Percentiles rank a stretch among this genome's conserved stretches.
Conservation (phyloP, 2,888 invertebrate species). For the Lamellibrachia satsuma region DNA sequence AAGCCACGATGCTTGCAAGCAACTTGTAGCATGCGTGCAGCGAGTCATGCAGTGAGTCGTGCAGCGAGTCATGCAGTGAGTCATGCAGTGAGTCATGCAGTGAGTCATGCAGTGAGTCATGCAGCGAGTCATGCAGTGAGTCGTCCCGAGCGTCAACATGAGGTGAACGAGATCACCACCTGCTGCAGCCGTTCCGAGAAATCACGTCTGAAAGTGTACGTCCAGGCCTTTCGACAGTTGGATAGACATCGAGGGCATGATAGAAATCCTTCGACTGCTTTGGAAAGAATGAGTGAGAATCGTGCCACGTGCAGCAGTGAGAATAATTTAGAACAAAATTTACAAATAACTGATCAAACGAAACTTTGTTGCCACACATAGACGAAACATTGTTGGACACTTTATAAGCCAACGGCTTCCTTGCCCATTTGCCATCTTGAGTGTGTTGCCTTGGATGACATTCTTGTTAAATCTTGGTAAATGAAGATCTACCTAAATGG, state of each 20-base stretch:
- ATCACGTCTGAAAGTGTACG: not conserved
- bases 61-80: too few species aligned
- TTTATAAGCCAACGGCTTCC: not conserved
- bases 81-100: too few species aligned
- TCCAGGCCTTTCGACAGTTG: not conserved
- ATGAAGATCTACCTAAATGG: not conserved
- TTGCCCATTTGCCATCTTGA: not conserved
- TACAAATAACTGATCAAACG: too few species aligned
- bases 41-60: too few species aligned
- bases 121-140: too few species aligned
- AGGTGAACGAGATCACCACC: not conserved
- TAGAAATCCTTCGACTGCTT: too few species aligned
- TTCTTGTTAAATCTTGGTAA: not conserved
- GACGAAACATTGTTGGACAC: not conserved
- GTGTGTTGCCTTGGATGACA: not conserved
- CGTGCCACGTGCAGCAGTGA: not conserved
- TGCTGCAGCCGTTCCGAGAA: not conserved
- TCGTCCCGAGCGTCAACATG: too few species aligned
- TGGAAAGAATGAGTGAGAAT: not conserved
- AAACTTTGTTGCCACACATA: too few species aligned
- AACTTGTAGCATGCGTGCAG: not conserved
- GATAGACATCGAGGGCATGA: not conserved
- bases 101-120: too few species aligned
- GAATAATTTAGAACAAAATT: too few species aligned
- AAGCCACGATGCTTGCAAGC: not conserved